A percentile compares a stretch with the other conserved stretches of the same genome.
These are phyloP conservation scores for Polydrusus cervinus DNA, from an alignment of 2,888 invertebrate genomes.

Conservation along the genomic window DNA sequence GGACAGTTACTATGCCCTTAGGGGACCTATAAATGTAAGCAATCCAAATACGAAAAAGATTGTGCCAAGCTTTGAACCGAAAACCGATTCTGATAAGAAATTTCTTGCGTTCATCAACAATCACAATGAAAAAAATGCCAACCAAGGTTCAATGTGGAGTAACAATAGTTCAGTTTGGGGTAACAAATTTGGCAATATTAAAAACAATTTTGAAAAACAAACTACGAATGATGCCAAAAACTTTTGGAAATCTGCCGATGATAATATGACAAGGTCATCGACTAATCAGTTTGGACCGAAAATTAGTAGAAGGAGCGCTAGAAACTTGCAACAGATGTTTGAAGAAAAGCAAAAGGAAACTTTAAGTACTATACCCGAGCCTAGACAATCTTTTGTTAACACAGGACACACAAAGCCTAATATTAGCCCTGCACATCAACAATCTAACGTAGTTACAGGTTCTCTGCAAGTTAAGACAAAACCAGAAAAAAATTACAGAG, in stretches of 20 bases:
- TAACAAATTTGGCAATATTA: slow-evolving; percentile 87
- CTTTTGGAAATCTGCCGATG: slow-evolving; percentile 79
- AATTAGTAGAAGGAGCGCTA: slow-evolving; percentile 66
- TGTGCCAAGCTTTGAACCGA: slow-evolving; percentile 81
- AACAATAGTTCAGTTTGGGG: slow-evolving; percentile 79
- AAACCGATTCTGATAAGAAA: slow-evolving; percentile 89
- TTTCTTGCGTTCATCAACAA: slow-evolving; percentile 88
- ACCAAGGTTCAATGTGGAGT: slow-evolving; percentile 63
- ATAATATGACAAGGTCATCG: slow-evolving; percentile 66
- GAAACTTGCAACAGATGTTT: slow-evolving; percentile 68
- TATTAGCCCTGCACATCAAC: slow-evolving; percentile 70
- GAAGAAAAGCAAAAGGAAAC: slow-evolving; percentile 68
- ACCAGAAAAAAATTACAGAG: slow-evolving; percentile 69
- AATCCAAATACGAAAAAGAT: slow-evolving; percentile 69
- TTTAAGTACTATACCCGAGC: slow-evolving; percentile 56
- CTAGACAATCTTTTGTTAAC: neutral
- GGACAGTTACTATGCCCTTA: slow-evolving; percentile 72
- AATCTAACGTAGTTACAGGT: slow-evolving; percentile 44
- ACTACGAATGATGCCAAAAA: slow-evolving; percentile 74
- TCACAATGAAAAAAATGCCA: slow-evolving; percentile 74
- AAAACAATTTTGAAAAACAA: slow-evolving; percentile 83
- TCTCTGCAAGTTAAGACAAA: slow-evolving; percentile 63
- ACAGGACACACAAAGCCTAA: slow-evolving; percentile 57
- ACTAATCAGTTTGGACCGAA: slow-evolving; percentile 67
- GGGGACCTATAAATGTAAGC: slow-evolving; percentile 76